Percentiles rank a stretch among this genome's conserved stretches.
phyloP scores from a whole-genome alignment of 2,113 vertebrate genomes.

The Salvelinus alpinus region DNA sequence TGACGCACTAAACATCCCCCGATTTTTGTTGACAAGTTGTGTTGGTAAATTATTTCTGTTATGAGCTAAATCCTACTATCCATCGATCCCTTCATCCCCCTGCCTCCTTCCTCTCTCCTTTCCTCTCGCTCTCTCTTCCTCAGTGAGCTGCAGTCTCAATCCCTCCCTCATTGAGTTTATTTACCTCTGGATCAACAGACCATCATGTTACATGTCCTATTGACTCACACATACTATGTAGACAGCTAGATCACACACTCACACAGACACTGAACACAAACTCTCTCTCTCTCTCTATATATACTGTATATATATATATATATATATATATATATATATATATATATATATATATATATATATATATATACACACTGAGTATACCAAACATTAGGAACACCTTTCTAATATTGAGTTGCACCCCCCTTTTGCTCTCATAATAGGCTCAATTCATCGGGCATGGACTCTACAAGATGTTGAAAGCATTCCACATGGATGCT shows the following conservation, averaged over 20 bases:
- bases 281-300: no score
- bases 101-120: conserved; percentile 12
- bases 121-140: not conserved
- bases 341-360: no score
- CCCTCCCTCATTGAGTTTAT: conserved; percentile 42
- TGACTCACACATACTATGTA: conserved; percentile 18
- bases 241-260: not conserved
- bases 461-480: no score
- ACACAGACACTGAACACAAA: not conserved
- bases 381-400: no score
- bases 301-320: no score
- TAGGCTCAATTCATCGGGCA: no score
- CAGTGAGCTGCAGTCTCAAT: conserved; percentile 25
- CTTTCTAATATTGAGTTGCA: no score
- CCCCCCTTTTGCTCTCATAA: no score
- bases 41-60: conserved; percentile 73
- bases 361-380: no score
- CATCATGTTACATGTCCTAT: conserved; percentile 21
- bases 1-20: conserved; percentile 71
- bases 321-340: no score
- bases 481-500: no score
- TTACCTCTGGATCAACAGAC: conserved; percentile 36
- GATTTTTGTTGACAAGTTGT: conserved; percentile 76
- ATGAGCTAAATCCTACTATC: conserved; percentile 72
- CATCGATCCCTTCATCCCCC: not conserved